Evolutionary conservation across 2,113 vertebrate genomes (phyloP).

Genomic region (Parotia lawesii): DNA sequence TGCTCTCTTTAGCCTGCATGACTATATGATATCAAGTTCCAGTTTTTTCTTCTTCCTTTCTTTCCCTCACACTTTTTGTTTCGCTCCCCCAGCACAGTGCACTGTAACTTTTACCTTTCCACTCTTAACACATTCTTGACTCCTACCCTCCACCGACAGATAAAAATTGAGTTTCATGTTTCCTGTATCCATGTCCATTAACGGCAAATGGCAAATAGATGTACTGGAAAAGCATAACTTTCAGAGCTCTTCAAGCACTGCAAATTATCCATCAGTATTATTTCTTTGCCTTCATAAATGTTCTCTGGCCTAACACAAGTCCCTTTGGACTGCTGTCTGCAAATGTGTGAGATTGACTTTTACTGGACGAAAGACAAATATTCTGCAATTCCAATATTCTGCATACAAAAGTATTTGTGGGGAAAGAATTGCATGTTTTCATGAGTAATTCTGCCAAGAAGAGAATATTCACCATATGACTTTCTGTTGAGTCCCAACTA

Average conservation of each 20-base stretch:
- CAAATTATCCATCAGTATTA: not conserved
- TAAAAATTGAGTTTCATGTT: rapidly evolving
- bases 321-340: not conserved
- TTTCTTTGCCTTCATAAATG: not conserved
- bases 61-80: not conserved
- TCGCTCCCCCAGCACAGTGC: not conserved
- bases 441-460: conserved; percentile 12
- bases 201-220: not conserved
- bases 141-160: not conserved
- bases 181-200: not conserved
- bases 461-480: not conserved
- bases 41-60: not conserved
- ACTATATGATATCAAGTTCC: not conserved
- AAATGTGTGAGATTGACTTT: not conserved
- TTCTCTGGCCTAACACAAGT: not conserved
- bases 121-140: not conserved
- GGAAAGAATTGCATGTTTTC: conserved; percentile 14
- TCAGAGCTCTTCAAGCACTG: not conserved
- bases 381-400: not conserved
- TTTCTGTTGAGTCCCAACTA: not conserved
- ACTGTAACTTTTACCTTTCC: not conserved
- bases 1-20: not conserved
- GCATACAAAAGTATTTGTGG: not conserved
- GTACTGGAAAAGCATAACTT: not conserved
- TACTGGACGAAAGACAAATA: not conserved